Conservation (phyloP, 2,888 invertebrate genomes). For the Coleophora flavipennella region DNA sequence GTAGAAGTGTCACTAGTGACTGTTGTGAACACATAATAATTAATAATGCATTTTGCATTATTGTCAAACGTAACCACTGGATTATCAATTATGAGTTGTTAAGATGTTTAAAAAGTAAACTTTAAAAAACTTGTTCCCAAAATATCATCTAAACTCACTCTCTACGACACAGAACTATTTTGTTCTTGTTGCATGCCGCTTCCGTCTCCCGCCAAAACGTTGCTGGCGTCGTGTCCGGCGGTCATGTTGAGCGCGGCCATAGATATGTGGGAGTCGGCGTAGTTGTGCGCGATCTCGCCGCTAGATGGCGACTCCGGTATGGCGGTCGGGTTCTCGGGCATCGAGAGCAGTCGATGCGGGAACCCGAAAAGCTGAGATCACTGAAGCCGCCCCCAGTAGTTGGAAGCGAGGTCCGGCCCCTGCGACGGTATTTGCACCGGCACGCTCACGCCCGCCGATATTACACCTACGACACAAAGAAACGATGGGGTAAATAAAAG, state of each 20-base stretch:
- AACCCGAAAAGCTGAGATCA: conserved; percentile 94
- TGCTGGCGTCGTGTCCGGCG: conserved; percentile 64
- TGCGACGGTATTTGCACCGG: conserved; percentile 94
- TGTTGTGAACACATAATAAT: no score
- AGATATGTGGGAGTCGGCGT: conserved; percentile 54
- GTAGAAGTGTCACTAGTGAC: no score
- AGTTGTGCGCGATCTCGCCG: conserved; percentile 64
- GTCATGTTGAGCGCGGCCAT: conserved; percentile 69
- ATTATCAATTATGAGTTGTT: conserved; percentile 17
- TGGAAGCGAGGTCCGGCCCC: conserved; percentile 82
- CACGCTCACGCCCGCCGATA: conserved; percentile 93
- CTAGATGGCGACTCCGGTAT: conserved; percentile 58
- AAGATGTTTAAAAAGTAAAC: conserved; percentile 18
- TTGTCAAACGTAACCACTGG: no score
- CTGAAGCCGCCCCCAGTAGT: conserved; percentile 94
- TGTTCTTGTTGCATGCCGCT: conserved; percentile 28
- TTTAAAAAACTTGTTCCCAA: background rate
- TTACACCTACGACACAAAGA: conserved; percentile 79
- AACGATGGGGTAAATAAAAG: conserved; percentile 8
- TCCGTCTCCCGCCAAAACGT: conserved; percentile 43
- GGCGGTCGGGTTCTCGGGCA: conserved; percentile 75
- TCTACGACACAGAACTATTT: conserved; percentile 4
- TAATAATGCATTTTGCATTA: no score
- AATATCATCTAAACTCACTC: no score
- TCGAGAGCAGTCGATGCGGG: conserved; percentile 80